Evolutionary conservation across 2,888 invertebrate species (phyloP), one percentile per base, ranked within the genome.

Genomic region (Halictus quadricinctus): DNA sequence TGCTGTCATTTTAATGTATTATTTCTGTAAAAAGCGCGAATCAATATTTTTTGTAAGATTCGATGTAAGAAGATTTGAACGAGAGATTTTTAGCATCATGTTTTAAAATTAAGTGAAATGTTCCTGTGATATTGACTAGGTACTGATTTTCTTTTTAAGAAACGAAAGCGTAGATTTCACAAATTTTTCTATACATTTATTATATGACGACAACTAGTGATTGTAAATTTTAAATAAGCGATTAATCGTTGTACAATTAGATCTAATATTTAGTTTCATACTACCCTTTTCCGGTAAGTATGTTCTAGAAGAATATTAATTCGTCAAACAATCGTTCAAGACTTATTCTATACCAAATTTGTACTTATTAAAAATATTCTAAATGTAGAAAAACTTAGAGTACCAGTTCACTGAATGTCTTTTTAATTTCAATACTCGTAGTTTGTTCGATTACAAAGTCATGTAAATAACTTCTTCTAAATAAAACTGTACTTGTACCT

Each of bases 91-190:
- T 79, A 80, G 66, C 43, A 48, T 76, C 60, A 46, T 54, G 64
- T 80, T 88, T 79, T 86, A 83, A 88, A 88, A 75, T 70, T 88
- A 88, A 81, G 70, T 85, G 76, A 86, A 79, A 83, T 72, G 69
- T 89, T 80, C 81, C 90, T 90, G 90, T 90, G 90, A 88, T 90
- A 90, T 76, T 25, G 66, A 81, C 70, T n/a, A 80, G 82, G 77
- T 75, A 86, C 70, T 85, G 60, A 86, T 82, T 86, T 48, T 82
- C 41, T 80, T 80, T 15, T 60, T 64, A 84, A n/a, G 72, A 70
- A 70, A 29, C 76, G 41, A 29, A 77, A 72, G 73, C n/a, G n/a
- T 84, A 86, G 66, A 79, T 73, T 25, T 58, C 64, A 69, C 60
- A 60, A 66, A 66, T 76, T 81, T 78, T 75, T 78, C 64, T 81